Conservation (phyloP, 2,888 invertebrate genomes). For the Agrochola lychnidis region DNA sequence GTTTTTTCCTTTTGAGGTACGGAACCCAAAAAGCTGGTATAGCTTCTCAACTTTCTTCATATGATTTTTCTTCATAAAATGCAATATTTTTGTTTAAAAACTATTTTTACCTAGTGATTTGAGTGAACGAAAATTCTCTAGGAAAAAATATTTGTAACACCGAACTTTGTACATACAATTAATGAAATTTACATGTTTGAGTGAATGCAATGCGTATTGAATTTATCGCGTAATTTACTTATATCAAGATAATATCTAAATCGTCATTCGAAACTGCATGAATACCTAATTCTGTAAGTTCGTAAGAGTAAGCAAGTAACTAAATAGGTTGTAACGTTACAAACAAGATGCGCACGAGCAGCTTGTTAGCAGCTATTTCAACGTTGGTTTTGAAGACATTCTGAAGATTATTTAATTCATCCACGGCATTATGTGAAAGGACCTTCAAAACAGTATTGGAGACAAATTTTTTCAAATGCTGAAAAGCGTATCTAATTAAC, state of each 20-base stretch:
- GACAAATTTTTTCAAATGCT: neutral
- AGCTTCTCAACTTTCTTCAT: too few relatives aligned
- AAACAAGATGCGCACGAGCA: constrained; percentile 2
- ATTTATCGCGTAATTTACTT: constrained; percentile 16
- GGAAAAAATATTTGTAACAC: neutral
- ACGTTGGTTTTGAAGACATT: neutral
- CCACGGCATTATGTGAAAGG: neutral
- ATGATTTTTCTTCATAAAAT: too few relatives aligned
- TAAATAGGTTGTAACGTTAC: neutral
- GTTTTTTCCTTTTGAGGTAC: too few relatives aligned
- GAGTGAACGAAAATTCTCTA: neutral
- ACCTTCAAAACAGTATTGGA: neutral
- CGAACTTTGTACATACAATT: constrained; percentile 10
- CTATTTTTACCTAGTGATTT: too few relatives aligned
- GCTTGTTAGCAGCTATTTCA: constrained; percentile 12
- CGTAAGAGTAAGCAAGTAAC: neutral
- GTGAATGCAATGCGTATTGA: neutral
- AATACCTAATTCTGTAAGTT: neutral
- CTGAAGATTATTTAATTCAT: neutral
- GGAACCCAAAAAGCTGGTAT: too few relatives aligned
- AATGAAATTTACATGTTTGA: constrained; percentile 6
- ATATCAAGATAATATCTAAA: constrained; percentile 11
- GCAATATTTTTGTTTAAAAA: too few relatives aligned
- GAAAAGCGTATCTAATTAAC: neutral
- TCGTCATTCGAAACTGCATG: neutral